Conservation (phyloP, 2,797 vertebrate genomes). For the Prionace glauca region DNA sequence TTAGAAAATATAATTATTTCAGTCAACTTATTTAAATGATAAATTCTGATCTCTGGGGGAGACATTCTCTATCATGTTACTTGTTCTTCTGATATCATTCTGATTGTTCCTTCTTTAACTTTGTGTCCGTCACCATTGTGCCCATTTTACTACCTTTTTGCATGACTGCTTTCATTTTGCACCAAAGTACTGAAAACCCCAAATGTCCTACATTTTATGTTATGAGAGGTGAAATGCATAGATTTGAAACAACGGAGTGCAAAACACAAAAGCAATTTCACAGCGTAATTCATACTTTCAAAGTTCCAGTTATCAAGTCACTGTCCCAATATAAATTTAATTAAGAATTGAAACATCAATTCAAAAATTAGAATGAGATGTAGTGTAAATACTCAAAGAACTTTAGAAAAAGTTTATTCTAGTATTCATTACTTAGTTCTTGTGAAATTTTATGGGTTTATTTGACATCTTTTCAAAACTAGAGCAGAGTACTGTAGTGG, state of each 20-base stretch:
- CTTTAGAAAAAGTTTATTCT: neutral
- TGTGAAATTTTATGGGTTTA: neutral
- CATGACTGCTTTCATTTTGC: neutral
- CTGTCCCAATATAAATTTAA: neutral
- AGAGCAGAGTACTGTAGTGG: no score
- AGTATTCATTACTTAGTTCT: neutral
- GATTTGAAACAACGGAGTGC: neutral
- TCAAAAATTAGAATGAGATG: neutral
- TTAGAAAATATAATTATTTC: neutral
- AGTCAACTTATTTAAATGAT: neutral
- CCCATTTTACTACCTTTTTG: neutral
- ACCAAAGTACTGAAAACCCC: neutral
- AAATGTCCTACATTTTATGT: neutral
- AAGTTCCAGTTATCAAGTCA: neutral
- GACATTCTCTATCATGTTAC: neutral
- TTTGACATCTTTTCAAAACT: neutral
- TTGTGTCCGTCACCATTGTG: neutral
- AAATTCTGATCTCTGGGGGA: neutral
- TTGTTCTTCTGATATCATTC: neutral
- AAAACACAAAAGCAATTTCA: neutral
- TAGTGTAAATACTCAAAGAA: neutral
- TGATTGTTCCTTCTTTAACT: neutral
- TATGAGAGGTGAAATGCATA: neutral
- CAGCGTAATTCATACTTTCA: neutral
- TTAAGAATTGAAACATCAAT: neutral